These are phyloP conservation scores for Conger conger DNA, from an alignment of 2,113 vertebrate genomes.

Conservation along the genomic window DNA sequence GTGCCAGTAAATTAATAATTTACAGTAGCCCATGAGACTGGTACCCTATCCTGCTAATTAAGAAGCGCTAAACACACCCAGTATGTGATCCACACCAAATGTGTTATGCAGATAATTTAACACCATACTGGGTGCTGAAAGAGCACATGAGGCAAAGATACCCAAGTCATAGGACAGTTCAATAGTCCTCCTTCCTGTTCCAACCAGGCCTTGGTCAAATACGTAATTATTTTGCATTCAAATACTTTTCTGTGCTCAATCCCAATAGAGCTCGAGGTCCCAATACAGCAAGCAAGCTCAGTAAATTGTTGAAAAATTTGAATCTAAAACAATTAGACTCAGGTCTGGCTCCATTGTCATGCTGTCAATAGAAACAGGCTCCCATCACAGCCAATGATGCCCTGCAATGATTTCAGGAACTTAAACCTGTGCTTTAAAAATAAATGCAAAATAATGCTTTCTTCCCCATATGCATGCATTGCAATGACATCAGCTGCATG, in stretches of 20 bases:
- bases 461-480: neutral
- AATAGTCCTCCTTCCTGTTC: neutral
- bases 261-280: no score
- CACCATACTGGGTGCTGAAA: neutral
- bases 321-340: no score
- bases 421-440: no score
- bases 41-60: neutral
- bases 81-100: neutral
- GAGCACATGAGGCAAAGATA: neutral
- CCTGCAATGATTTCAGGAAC: no score
- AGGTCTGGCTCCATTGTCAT: no score
- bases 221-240: no score
- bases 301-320: no score
- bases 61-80: neutral
- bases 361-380: neutral
- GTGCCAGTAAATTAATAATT: no score
- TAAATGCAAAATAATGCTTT: neutral
- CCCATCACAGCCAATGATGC: neutral
- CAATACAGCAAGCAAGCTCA: no score
- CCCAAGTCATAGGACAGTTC: neutral
- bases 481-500: neutral
- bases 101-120: neutral
- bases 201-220: no score
- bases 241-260: no score
- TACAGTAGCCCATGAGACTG: neutral